Evolutionary conservation across 2,113 vertebrate genomes (phyloP), one percentile per base, ranked within the genome.

Genomic region (Cariama cristata): DNA sequence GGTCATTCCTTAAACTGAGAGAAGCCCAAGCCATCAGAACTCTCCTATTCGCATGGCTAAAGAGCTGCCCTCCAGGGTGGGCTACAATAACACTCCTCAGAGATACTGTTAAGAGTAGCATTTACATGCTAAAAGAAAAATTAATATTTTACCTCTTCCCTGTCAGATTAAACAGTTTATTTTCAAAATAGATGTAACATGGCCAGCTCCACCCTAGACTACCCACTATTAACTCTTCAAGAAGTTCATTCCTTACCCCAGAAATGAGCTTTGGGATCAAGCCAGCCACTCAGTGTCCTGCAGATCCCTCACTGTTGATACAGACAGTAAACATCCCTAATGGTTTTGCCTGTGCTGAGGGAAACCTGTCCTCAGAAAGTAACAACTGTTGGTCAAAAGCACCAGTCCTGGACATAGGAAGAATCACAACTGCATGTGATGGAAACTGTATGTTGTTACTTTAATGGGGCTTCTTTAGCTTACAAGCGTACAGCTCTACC

Each of bases 261-360:
- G 53, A 66, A 62, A 64, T 0, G 0, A 47, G 40, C 27, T 47
- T n/a, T 69, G 55, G 38, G 79, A 88, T 40, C 20, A 52, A 69
- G 28, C 15, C 52, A 50, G 59, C n/a, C 42, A 12, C 53, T 44
- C 14, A 0, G 63, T 30, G 26, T 16, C 47, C 55, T 52, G 32
- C n/a, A 84, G 73, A 77, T 44, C 45, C 47, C 59, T 55, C 26
- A 2, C 27, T 32, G 38, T 55, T 0, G 0, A 13, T 9, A 47
- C 26, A 40, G 79, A 49, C 42, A 79, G 52, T 12, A 45, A 23
- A 16, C 6, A 1, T 5, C 26, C 59, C 20, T 17, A 9, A 12
- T 12, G 11, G 11, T 23, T 63, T 9, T n/a, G 16, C 44, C 60
- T 45, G 9, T 40, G 11, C 30, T 12, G 23, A 68, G 44, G 32